These are phyloP conservation scores for Sebastolobus alascanus DNA, from an alignment of 2,797 vertebrate species.

Conservation along the genomic window DNA sequence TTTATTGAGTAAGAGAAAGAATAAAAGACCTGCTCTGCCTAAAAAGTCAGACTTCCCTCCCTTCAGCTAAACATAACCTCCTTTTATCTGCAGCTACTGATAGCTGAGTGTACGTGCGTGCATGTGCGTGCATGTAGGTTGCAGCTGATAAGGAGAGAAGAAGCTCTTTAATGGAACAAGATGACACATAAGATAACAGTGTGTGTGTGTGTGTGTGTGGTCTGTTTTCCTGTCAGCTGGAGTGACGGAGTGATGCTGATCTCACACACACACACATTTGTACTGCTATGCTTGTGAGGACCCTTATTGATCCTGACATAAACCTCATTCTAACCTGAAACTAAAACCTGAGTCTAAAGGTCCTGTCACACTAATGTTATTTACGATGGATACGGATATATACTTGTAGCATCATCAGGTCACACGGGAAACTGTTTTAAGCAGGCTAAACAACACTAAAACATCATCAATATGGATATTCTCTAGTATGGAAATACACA, in stretches of 20 bases:
- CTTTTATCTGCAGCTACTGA: conserved; percentile 49
- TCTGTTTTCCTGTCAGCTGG: conserved; percentile 5
- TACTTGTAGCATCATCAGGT: too few relatives aligned
- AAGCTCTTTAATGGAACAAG: conserved; percentile 59
- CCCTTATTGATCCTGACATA: background rate
- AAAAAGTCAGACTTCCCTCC: background rate
- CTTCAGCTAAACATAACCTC: background rate
- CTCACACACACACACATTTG: background rate
- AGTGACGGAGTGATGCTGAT: conserved; percentile 2
- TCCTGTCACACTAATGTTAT: too few relatives aligned
- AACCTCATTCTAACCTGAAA: too few relatives aligned
- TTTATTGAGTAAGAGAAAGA: background rate
- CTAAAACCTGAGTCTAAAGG: too few relatives aligned
- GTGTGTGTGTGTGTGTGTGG: conserved; percentile 29
- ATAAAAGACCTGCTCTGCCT: background rate
- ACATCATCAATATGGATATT: background rate
- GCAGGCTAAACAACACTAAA: too few relatives aligned
- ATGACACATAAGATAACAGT: conserved; percentile 55
- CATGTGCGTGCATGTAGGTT: conserved; percentile 9
- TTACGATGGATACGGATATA: too few relatives aligned
- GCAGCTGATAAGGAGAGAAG: conserved; percentile 45
- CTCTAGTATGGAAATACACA: background rate
- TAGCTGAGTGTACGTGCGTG: conserved; percentile 19
- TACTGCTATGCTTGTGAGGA: background rate
- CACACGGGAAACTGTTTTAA: too few relatives aligned